These are phyloP conservation scores for Acrossocheilus wenchowensis DNA, from an alignment of 2,797 vertebrate genomes.

Conservation along the genomic window DNA sequence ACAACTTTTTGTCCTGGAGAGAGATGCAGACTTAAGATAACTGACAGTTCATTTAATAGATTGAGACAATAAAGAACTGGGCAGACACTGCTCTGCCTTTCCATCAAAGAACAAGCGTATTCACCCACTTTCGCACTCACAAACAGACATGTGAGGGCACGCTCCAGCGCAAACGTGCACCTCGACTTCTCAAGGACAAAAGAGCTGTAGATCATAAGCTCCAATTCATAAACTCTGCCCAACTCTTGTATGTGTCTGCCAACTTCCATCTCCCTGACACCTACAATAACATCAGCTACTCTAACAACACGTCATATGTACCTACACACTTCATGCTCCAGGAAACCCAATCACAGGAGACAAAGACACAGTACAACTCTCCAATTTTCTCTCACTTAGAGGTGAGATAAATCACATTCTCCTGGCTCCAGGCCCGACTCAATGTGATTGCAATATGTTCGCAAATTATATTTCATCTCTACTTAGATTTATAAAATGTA, in stretches of 20 bases:
- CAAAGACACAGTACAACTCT: slow-evolving; percentile 41
- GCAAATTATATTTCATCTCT: slow-evolving; percentile 46
- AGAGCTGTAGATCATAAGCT: slow-evolving; percentile 52
- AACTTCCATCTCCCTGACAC: slow-evolving; percentile 57
- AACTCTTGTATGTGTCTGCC: slow-evolving; percentile 54
- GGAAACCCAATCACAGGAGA: slow-evolving; percentile 50
- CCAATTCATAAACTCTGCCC: slow-evolving; percentile 16
- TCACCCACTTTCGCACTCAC: background rate
- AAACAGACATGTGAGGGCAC: slow-evolving; percentile 31
- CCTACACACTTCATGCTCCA: slow-evolving; percentile 46
- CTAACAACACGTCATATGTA: slow-evolving; percentile 43
- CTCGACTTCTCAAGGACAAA: slow-evolving; percentile 61
- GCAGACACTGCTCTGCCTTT: slow-evolving; percentile 52
- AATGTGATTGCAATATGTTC: slow-evolving; percentile 12
- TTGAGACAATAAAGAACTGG: slow-evolving; percentile 64
- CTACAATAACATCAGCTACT: slow-evolving; percentile 47
- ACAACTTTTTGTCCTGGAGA: slow-evolving; percentile 37
- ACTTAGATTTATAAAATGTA: slow-evolving; percentile 27
- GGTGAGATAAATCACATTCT: slow-evolving; percentile 52
- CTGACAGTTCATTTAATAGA: slow-evolving; percentile 70
- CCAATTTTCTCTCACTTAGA: slow-evolving; percentile 35
- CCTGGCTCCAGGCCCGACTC: slow-evolving; percentile 26
- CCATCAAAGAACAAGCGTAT: slow-evolving; percentile 43
- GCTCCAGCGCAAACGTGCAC: slow-evolving; percentile 5
- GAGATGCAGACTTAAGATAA: slow-evolving; percentile 52